Conservation (phyloP, 2,888 invertebrate species). For the Xanthia togata region DNA sequence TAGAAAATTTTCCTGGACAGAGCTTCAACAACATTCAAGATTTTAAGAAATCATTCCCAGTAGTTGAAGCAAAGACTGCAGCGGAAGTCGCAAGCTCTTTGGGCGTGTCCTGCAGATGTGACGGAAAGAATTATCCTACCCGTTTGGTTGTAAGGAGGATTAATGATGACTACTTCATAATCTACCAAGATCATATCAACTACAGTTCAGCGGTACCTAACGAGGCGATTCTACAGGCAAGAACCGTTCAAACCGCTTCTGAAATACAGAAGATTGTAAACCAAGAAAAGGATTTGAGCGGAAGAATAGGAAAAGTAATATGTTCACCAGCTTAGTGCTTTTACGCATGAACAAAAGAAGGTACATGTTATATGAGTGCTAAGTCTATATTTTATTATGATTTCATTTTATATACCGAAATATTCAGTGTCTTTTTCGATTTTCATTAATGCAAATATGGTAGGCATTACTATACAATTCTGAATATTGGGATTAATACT, state of each 20-base stretch:
- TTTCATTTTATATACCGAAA: too few species aligned
- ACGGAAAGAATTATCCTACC: accelerated
- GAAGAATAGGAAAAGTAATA: background rate
- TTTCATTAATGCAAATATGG: background rate
- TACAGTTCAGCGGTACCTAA: background rate
- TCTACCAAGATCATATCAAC: background rate
- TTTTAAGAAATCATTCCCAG: background rate
- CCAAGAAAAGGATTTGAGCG: background rate
- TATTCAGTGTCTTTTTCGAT: background rate
- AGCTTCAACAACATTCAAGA: too few species aligned
- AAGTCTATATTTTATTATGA: background rate
- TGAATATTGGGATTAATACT: background rate
- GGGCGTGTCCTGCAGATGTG: background rate
- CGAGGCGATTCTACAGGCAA: background rate
- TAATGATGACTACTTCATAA: slow-evolving; percentile 16
- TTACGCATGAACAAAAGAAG: background rate
- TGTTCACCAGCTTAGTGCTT: background rate
- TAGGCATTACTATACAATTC: background rate
- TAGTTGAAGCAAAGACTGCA: background rate
- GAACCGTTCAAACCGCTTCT: slow-evolving; percentile 16
- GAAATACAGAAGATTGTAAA: slow-evolving; percentile 8
- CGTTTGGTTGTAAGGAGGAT: slow-evolving; percentile 4
- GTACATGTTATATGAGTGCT: background rate
- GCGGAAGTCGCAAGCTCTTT: background rate
- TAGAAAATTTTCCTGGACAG: background rate